Conservation (phyloP, 2,888 invertebrate genomes). For the Leptopilina syphax region DNA sequence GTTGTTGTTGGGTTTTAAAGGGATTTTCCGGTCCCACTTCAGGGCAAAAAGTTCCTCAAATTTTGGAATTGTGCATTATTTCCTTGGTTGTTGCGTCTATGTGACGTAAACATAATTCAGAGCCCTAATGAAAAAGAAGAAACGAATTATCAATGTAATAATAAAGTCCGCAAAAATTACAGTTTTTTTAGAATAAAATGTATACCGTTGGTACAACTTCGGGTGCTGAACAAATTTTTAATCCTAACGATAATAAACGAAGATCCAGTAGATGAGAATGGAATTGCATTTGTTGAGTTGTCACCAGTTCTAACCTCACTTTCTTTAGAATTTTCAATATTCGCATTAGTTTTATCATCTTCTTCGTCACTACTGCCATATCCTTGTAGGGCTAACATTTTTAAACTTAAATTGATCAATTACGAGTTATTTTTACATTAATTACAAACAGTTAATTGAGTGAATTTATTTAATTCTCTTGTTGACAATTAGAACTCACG, state of each 20-base stretch:
- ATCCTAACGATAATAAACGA: constrained; percentile 79
- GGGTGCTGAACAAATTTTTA: constrained; percentile 90
- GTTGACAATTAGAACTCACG: neutral
- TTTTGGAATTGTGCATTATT: constrained; percentile 92
- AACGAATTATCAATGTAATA: neutral
- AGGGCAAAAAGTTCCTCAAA: constrained; percentile 96
- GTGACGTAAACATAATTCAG: constrained; percentile 84
- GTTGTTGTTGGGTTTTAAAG: constrained; percentile 92
- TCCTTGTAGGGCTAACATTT: constrained; percentile 85
- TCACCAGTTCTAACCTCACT: constrained; percentile 70
- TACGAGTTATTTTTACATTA: neutral
- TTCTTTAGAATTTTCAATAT: constrained; percentile 20
- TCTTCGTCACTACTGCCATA: constrained; percentile 85
- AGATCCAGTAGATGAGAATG: constrained; percentile 79
- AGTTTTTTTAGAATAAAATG: neutral
- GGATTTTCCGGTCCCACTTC: constrained; percentile 95
- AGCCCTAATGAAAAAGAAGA: constrained; percentile 78
- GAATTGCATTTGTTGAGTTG: constrained; percentile 72
- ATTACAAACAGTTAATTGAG: neutral
- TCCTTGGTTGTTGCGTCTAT: constrained; percentile 90
- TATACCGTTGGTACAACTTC: constrained; percentile 87
- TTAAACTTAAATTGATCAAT: constrained; percentile 46
- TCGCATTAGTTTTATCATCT: constrained; percentile 69
- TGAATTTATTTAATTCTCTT: neutral
- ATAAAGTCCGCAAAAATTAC: too few species aligned